Conservation (phyloP, 53 echinoderm and acorn worm genomes). For the Hippasteria phrygiana region DNA sequence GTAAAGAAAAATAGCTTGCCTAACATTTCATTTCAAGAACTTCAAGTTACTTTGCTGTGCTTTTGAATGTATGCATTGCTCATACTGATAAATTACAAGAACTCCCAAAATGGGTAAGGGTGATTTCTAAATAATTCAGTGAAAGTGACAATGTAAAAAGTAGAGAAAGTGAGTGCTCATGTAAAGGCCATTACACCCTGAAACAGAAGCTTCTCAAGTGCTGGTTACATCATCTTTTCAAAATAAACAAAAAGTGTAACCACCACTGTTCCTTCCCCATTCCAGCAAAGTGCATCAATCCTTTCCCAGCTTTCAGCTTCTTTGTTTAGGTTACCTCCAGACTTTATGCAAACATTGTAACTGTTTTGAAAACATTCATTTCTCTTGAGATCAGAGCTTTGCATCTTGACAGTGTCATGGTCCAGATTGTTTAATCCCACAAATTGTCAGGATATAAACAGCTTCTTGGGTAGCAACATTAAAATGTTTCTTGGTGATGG, state of each 20-base stretch:
- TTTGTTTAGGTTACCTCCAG: not conserved
- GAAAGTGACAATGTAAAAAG: no score
- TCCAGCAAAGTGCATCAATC: not conserved
- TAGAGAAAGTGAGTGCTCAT: no score
- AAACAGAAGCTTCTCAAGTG: not conserved
- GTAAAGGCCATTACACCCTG: no score
- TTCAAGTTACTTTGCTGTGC: no score
- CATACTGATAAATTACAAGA: no score
- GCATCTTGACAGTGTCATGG: not conserved
- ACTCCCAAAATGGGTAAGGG: no score
- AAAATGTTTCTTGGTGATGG: not conserved
- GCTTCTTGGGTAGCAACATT: not conserved
- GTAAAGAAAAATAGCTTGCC: no score
- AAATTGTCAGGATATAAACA: not conserved
- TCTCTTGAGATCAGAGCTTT: not conserved
- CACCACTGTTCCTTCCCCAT: not conserved
- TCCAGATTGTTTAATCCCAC: not conserved
- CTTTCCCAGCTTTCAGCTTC: not conserved
- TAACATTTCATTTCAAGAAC: no score
- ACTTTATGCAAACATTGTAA: not conserved
- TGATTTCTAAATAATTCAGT: no score
- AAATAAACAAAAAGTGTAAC: not conserved
- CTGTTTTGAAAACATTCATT: slow-evolving; percentile 2
- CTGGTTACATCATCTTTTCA: not conserved
- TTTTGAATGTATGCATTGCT: no score